Evolutionary conservation across 2,888 invertebrate species (phyloP), one percentile per base, ranked within the genome.

Genomic region (Lasioglossum lativentre): DNA sequence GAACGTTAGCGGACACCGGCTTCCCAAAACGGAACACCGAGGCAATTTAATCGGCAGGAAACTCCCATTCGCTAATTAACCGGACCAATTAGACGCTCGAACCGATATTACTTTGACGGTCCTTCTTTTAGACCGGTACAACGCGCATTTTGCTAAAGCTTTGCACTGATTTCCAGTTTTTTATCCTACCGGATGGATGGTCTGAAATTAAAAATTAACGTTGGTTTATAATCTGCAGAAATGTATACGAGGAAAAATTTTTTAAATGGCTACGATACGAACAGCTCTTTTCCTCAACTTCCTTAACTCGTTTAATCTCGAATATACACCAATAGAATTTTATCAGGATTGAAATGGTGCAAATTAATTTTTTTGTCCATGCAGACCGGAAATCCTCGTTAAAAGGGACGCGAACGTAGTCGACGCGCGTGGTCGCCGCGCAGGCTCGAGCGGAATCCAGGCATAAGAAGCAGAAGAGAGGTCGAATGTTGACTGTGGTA

Each of bases 391-490:
- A 56, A 12, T n/a, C n/a, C 30, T 27, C 30, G 30, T 30, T 80
- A 79, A 82, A 38, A 75, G 72, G 52, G 70, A 73, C 63, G 80
- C 66, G 82, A 83, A 75, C 75, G 78, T 80, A 72, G 80, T 52
- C 45, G 72, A 4, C 27, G 30, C 38, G 80, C 63, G 71, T 59
- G 34, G 52, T 30, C 73, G 84, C 42, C 73, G 84, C 68, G 71
- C 82, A 81, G 83, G 70, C 78, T 73, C 82, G 82, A 83, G 63
- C 74, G 89, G 90, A 89, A 90, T 89, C 82, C 83, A 79, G 66
- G 78, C 88, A 73, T 83, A 89, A 90, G 86, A 86, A 88, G 80
- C 79, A 47, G 80, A 74, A 68, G 82, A 78, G 83, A 78, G 75
- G 71, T 63, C 52, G 79, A 74, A 63, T 76, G 79, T 78, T 75